phyloP scores from a whole-genome alignment of 1,140 invertebrate species.

The Dolichoris vasculosae region DNA sequence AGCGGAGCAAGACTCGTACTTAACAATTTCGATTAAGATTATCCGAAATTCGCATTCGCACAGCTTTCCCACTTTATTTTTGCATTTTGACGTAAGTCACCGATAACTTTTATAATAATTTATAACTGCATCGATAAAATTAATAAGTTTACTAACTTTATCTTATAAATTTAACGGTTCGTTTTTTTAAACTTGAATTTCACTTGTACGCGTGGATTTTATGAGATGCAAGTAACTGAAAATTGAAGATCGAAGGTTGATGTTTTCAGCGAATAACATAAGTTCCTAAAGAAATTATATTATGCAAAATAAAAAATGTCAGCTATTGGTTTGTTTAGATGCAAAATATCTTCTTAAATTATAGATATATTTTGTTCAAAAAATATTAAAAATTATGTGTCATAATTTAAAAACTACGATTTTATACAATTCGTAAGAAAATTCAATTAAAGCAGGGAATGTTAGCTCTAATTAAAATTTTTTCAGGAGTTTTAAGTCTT shows the following conservation, averaged over 20 bases:
- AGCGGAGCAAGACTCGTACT: background rate
- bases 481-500: background rate
- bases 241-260: no score
- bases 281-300: no score
- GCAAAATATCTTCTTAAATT: background rate
- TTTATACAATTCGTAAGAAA: background rate
- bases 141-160: background rate
- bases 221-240: no score
- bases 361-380: background rate
- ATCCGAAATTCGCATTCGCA: constrained; percentile 29
- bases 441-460: background rate
- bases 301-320: background rate
- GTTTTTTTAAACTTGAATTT: background rate
- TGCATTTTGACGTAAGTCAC: background rate
- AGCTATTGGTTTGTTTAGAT: background rate
- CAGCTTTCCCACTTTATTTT: background rate
- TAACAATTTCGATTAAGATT: constrained; percentile 60
- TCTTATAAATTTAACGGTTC: background rate
- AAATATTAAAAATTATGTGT: background rate
- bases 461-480: background rate
- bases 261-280: no score
- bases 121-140: background rate
- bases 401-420: background rate
- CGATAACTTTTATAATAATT: background rate
- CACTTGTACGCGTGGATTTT: no score